Evolutionary conservation across 2,113 vertebrate species (phyloP).

Genomic region (Xerus inauris): DNA sequence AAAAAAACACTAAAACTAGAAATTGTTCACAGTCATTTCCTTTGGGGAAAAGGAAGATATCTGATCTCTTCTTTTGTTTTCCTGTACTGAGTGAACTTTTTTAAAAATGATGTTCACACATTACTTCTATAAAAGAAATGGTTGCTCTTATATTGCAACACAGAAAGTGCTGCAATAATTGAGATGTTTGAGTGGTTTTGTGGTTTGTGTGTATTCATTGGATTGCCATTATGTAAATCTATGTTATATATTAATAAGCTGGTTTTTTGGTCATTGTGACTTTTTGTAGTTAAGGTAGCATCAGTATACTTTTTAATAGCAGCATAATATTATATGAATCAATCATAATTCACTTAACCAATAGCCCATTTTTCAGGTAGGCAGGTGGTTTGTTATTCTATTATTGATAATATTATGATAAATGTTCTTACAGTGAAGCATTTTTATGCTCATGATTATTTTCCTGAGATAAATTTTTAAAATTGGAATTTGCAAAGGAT

Average conservation of each 20-base stretch:
- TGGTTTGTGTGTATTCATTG: neutral
- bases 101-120: neutral
- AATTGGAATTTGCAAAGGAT: neutral
- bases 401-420: neutral
- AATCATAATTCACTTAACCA: neutral
- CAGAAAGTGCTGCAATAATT: neutral
- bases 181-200: neutral
- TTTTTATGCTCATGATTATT: constrained; percentile 9
- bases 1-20: neutral
- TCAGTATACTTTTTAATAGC: neutral
- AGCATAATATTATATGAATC: neutral
- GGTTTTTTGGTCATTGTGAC: neutral
- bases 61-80: neutral
- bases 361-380: neutral
- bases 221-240: neutral
- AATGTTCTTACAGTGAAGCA: constrained; percentile 3
- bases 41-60: neutral
- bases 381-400: neutral
- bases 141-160: neutral
- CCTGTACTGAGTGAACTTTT: neutral
- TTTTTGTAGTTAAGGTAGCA: neutral
- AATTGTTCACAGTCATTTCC: neutral
- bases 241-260: neutral
- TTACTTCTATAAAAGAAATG: constrained; percentile 21
- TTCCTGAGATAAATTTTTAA: neutral